Evolutionary conservation across 2,113 vertebrate genomes (phyloP).

Genomic region (Haplochromis burtoni): DNA sequence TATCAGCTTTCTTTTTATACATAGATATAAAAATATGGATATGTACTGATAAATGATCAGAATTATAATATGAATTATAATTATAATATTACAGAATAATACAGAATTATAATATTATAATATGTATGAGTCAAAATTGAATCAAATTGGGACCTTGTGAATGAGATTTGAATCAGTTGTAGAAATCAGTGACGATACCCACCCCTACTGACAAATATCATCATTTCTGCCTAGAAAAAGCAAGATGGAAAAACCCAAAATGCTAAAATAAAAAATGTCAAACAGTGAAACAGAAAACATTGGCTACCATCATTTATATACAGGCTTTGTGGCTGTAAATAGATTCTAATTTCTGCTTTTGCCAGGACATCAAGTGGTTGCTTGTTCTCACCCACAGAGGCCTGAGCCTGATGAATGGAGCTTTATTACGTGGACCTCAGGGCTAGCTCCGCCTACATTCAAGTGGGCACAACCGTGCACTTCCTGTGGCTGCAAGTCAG

Average conservation of each 20-base stretch:
- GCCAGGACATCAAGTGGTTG: background rate
- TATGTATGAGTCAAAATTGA: background rate
- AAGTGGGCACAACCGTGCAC: conserved; percentile 51
- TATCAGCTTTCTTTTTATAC: background rate
- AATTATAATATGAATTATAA: background rate
- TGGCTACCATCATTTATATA: background rate
- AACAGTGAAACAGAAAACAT: background rate
- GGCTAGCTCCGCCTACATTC: background rate
- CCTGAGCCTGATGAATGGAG: conserved; percentile 63
- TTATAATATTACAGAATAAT: background rate
- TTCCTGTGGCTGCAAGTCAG: conserved; percentile 66
- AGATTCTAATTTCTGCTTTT: background rate
- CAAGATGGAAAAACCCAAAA: background rate
- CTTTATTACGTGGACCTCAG: conserved; percentile 70
- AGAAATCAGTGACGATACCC: background rate
- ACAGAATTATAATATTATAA: background rate
- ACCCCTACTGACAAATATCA: background rate
- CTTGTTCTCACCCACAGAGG: conserved; percentile 59
- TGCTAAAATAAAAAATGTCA: background rate
- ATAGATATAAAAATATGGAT: background rate
- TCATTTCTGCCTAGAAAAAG: background rate
- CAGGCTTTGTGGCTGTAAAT: background rate
- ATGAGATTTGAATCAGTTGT: background rate
- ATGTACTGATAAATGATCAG: background rate
- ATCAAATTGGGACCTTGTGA: background rate